A percentile compares a stretch with the other conserved stretches of the same genome.
Evolutionary conservation across 2,113 vertebrate genomes (phyloP).

Genomic region (Gambusia holbrooki): DNA sequence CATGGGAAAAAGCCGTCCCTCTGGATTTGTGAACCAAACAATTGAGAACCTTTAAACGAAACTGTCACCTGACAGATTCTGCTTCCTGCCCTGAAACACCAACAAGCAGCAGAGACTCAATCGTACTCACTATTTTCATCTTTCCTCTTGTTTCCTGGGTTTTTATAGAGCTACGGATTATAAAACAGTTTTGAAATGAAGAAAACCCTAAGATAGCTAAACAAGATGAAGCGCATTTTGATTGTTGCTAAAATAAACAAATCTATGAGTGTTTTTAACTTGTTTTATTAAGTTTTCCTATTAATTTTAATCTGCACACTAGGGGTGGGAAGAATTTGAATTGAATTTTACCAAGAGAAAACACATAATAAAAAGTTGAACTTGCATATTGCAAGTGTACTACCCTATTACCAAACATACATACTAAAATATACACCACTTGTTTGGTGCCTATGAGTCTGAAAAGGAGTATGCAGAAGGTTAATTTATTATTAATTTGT

Average conservation of each 20-base stretch:
- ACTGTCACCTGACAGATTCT: slow-evolving; percentile 27
- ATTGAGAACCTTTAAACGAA: slow-evolving; percentile 31
- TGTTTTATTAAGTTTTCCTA: too few species aligned
- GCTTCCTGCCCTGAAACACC: slow-evolving; percentile 2
- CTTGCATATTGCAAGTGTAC: too few species aligned
- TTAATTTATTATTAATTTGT: too few species aligned
- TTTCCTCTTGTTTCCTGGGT: slow-evolving; percentile 1
- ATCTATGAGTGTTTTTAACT: neutral
- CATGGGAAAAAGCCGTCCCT: slow-evolving; percentile 32
- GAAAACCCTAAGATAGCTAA: neutral
- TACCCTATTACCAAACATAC: too few species aligned
- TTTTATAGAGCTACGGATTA: neutral
- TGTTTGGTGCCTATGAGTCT: too few species aligned
- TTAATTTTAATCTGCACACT: too few species aligned
- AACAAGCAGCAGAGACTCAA: neutral
- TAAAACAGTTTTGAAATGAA: neutral
- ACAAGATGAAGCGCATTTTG: neutral
- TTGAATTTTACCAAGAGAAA: too few species aligned
- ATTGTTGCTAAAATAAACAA: neutral
- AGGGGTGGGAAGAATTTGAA: too few species aligned
- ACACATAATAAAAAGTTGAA: too few species aligned
- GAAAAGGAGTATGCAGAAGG: too few species aligned
- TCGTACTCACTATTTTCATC: neutral
- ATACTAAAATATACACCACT: too few species aligned
- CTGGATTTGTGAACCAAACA: slow-evolving; percentile 37